Conservation (phyloP, 2,797 vertebrate species). For the Sebastes elongatus region DNA sequence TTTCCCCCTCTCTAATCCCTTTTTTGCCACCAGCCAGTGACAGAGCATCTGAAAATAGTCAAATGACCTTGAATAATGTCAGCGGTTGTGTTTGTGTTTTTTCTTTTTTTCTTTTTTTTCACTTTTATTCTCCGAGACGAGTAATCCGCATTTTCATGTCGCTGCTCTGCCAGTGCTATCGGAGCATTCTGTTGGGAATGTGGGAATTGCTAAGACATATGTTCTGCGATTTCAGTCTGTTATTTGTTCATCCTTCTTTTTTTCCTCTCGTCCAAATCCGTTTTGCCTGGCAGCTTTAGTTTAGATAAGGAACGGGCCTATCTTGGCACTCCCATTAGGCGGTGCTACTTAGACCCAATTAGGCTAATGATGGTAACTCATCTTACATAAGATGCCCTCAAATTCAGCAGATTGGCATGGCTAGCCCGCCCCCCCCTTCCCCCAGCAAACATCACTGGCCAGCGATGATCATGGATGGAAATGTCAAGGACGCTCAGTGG, state of each 20-base stretch:
- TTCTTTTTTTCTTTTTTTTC: slow-evolving; percentile 6
- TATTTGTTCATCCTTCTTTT: slow-evolving; percentile 64
- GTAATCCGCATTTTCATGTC: slow-evolving; percentile 61
- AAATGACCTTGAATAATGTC: slow-evolving; percentile 72
- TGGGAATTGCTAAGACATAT: slow-evolving; percentile 69
- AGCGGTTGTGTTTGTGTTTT: slow-evolving; percentile 11
- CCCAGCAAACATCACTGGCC: slow-evolving; percentile 39
- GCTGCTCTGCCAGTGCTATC: slow-evolving; percentile 44
- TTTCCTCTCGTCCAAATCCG: slow-evolving; percentile 50
- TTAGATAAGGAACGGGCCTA: slow-evolving; percentile 63
- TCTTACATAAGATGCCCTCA: slow-evolving; percentile 59
- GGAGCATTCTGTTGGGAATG: slow-evolving; percentile 54
- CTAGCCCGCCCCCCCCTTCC: not conserved
- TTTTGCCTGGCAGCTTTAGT: slow-evolving; percentile 67
- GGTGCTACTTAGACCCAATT: slow-evolving; percentile 69
- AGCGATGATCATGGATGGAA: slow-evolving; percentile 64
- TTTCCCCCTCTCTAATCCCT: slow-evolving; percentile 21
- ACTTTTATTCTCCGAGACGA: slow-evolving; percentile 36
- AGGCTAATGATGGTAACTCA: slow-evolving; percentile 69
- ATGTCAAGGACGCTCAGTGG: slow-evolving; percentile 66
- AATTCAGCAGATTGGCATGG: slow-evolving; percentile 52
- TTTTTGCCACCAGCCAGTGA: slow-evolving; percentile 53
- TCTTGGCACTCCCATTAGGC: slow-evolving; percentile 59
- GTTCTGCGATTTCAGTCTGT: slow-evolving; percentile 66
- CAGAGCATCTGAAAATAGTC: slow-evolving; percentile 63